phyloP scores from a whole-genome alignment of 2,797 vertebrate species.

The Poecilia wingei region DNA sequence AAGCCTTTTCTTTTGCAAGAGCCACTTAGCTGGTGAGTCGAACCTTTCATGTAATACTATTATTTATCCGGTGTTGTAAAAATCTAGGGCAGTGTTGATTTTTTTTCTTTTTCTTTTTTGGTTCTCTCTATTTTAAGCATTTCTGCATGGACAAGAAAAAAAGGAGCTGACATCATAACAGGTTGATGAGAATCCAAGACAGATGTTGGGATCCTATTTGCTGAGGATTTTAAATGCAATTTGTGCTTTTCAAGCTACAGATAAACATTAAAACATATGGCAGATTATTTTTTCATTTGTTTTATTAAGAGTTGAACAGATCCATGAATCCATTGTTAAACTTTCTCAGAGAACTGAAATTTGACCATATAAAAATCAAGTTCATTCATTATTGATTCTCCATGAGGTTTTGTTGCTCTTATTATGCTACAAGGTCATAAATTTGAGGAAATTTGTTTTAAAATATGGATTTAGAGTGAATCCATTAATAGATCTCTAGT shows the following conservation, averaged over 20 bases:
- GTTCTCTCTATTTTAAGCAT: constrained; percentile 2
- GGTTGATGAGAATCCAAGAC: constrained; percentile 63
- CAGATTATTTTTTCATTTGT: constrained; percentile 6
- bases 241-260: not conserved
- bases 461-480: constrained; percentile 24
- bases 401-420: not conserved
- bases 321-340: not conserved
- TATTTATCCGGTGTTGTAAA: not conserved
- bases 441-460: constrained; percentile 18
- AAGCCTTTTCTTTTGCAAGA: not conserved
- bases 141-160: constrained; percentile 52
- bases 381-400: not conserved
- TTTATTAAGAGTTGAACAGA: not conserved
- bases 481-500: constrained; percentile 30
- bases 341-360: constrained; percentile 8
- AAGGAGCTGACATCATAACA: constrained; percentile 23
- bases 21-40: not conserved
- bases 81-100: not conserved
- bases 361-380: not conserved
- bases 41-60: constrained; percentile 1
- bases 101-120: not conserved
- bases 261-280: not conserved
- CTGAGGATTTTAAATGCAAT: constrained; percentile 24
- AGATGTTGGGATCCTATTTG: constrained; percentile 53
- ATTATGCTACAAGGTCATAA: constrained; percentile 11